Evolutionary conservation across 2,113 vertebrate genomes (phyloP).

Genomic region (Pantherophis guttatus): DNA sequence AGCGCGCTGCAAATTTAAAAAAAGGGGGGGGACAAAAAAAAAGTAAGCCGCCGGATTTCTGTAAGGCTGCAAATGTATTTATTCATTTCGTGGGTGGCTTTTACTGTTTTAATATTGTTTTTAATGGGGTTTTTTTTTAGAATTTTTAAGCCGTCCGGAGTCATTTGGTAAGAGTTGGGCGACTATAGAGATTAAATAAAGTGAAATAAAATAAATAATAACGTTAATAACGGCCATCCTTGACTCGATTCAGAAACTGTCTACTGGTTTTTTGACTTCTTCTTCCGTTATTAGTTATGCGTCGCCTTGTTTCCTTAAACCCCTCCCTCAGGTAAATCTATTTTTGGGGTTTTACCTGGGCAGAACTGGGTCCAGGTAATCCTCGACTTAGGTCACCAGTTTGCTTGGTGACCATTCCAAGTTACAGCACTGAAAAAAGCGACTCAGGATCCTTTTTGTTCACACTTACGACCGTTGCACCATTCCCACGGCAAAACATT

Average conservation of each 20-base stretch:
- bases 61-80: neutral
- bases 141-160: neutral
- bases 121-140: neutral
- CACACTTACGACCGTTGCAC: neutral
- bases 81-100: neutral
- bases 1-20: neutral
- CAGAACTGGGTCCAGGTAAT: neutral
- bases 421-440: neutral
- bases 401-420: neutral
- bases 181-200: neutral
- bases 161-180: neutral
- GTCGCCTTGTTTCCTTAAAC: neutral
- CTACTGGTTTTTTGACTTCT: neutral
- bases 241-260: neutral
- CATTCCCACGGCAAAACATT: accelerated
- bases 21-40: too few relatives aligned
- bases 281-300: neutral
- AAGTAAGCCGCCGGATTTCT: neutral
- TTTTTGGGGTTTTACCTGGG: neutral
- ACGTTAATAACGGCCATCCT: neutral
- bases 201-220: neutral
- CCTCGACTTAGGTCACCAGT: too few relatives aligned
- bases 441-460: too few relatives aligned
- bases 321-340: neutral
- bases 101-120: neutral